A percentile compares a stretch with the other conserved stretches of the same genome.
Evolutionary conservation across 64 coral and sea anemone genomes (phyloP).

Genomic region (Porites australiensis): DNA sequence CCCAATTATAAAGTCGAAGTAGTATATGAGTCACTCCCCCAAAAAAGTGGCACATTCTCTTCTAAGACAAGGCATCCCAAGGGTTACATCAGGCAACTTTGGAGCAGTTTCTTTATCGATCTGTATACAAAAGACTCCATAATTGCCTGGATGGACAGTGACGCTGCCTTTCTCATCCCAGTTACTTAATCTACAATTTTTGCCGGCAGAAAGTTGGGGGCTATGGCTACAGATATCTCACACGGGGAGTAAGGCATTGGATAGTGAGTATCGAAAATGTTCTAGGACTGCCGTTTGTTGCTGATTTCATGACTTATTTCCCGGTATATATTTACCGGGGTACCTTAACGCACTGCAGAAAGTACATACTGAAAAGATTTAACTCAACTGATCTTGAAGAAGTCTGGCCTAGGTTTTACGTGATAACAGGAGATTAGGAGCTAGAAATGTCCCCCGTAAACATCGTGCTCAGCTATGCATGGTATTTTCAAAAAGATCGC

Average conservation of each 20-base stretch:
- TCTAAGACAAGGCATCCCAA: neutral
- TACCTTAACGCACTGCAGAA: conserved; percentile 28
- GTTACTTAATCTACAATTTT: conserved; percentile 43
- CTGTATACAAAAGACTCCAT: conserved; percentile 55
- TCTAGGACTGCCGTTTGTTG: conserved; percentile 37
- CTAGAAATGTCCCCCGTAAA: conserved; percentile 3
- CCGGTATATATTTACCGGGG: neutral
- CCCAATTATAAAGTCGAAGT: conserved; percentile 39
- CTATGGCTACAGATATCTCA: conserved; percentile 6
- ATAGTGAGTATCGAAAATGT: neutral
- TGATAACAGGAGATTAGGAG: neutral
- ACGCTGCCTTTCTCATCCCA: conserved; percentile 12
- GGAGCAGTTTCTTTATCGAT: conserved; percentile 72
- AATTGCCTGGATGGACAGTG: conserved; percentile 60
- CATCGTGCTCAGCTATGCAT: conserved; percentile 47
- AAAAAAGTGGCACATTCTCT: neutral
- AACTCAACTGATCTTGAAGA: conserved; percentile 50
- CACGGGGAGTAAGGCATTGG: neutral
- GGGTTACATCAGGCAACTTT: conserved; percentile 59
- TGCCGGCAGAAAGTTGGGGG: neutral
- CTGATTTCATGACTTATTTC: conserved; percentile 1
- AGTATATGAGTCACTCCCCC: conserved; percentile 27
- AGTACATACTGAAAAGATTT: conserved; percentile 38
- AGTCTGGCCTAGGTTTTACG: conserved; percentile 33
- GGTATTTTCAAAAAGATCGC: conserved; percentile 55